Conservation (phyloP, 2,797 vertebrate genomes). For the Protosalanx chinensis region DNA sequence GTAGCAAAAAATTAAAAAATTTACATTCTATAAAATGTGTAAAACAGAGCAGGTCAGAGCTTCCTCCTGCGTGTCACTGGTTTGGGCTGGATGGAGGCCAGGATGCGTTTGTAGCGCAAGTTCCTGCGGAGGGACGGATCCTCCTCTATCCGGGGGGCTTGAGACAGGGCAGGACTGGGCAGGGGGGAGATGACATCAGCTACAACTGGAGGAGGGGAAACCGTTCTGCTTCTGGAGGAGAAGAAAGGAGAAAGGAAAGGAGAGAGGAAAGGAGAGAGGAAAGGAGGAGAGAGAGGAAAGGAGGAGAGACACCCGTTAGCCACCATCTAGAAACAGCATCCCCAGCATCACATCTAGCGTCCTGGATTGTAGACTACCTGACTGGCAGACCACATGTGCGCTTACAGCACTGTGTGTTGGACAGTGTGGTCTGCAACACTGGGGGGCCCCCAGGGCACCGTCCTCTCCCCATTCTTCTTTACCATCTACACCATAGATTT, state of each 20-base stretch:
- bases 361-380: too few relatives aligned
- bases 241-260: not conserved
- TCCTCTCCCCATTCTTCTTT: too few relatives aligned
- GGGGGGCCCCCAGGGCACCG: too few relatives aligned
- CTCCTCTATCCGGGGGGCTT: conserved; percentile 58
- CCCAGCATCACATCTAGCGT: too few relatives aligned
- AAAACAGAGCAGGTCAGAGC: conserved; percentile 78
- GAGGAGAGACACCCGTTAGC: not conserved
- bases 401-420: too few relatives aligned
- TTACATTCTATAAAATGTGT: conserved; percentile 79
- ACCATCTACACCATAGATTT: too few relatives aligned
- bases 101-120: conserved; percentile 78
- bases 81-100: conserved; percentile 82
- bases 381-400: too few relatives aligned
- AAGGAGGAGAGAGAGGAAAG: not conserved
- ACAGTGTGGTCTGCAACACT: too few relatives aligned
- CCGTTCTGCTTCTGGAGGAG: conserved; percentile 68
- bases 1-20: conserved; percentile 83
- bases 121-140: conserved; percentile 59
- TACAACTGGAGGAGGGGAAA: conserved; percentile 70
- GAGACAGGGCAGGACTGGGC: conserved; percentile 70
- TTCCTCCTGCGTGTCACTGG: conserved; percentile 89
- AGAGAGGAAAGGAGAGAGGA: not conserved
- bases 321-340: too few relatives aligned
- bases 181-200: conserved; percentile 86